These are phyloP conservation scores for Mirza zaza DNA, from an alignment of 2,113 vertebrate genomes.

Conservation along the genomic window DNA sequence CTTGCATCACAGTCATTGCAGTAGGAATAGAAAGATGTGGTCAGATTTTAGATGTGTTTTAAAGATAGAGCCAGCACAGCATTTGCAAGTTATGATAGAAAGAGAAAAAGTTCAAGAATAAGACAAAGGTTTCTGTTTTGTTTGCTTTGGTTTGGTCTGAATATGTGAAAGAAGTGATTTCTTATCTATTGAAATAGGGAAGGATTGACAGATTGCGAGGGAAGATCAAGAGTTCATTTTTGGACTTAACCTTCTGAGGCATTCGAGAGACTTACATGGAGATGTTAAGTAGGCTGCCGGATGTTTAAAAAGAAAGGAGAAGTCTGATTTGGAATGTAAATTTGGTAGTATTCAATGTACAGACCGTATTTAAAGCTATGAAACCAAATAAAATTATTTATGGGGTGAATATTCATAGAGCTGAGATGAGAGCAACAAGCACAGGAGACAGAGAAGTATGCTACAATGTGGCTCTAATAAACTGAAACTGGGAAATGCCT, in stretches of 20 bases:
- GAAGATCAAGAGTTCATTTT: neutral
- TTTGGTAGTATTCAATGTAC: neutral
- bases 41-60: neutral
- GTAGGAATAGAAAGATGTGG: neutral
- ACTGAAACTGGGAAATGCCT: neutral
- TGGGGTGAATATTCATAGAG: neutral
- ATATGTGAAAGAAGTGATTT: neutral
- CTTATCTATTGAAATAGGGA: neutral
- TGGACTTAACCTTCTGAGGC: neutral
- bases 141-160: neutral
- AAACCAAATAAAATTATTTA: neutral
- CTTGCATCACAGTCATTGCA: neutral
- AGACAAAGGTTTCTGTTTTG: neutral
- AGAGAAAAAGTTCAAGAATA: neutral
- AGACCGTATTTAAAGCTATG: neutral
- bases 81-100: neutral
- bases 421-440: neutral
- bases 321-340: neutral
- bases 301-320: neutral
- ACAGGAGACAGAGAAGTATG: neutral
- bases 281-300: neutral
- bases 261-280: neutral
- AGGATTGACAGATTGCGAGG: neutral
- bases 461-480: neutral
- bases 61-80: neutral